Base-by-base conservation (phyloP, 2,113 vertebrate genomes). In the Butastur rufipennis region DNA sequence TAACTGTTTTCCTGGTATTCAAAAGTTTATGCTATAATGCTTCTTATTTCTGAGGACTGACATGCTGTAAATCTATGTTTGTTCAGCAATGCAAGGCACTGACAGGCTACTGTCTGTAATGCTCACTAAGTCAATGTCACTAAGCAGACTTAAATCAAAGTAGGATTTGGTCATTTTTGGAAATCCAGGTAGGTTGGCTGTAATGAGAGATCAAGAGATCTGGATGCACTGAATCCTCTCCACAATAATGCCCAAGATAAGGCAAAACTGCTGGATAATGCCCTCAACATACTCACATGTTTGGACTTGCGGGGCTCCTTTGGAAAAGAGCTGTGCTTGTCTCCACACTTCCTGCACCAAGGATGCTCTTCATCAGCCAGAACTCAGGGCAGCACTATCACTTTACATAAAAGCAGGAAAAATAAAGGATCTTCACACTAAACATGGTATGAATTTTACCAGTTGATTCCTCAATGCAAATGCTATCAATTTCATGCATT, bases 381-480 rank as follows among this genome's bases (percentile, higher is more conserved):
- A 58, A 27, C 16, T 38, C 50, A 66, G 27, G 27, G 14, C 27
- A 1, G 0, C 6, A 5, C 5, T 5, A 11, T 16, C 19, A 11
- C 17, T 48, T 48, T 38, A 45, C 9, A 17, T 16, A 59, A 82
- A 80, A 71, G 13, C 9, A 74, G 25, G 6, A 26, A 53, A 73
- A 81, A 13, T 7, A 11, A 26, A 50, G 55, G 32, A 65, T 83
- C 88, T 90, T 40, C 27, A 40, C 4, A 11, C 13, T 50, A 31
- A 63, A 15, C 2, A 10, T 32, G 5, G 32, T 42, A 61, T 34
- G 3, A 72, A 86, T 66, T 58, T 86, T 91, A 38, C 13, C 14
- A 40, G 11, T 11, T 78, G 25, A 26, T 55, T 77, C 47, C 18
- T 86, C 27, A 73, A 23, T 61, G 45, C 15, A 65, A 21, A 52